These are phyloP conservation scores for Latrodectus elegans DNA, from an alignment of 2,888 invertebrate species.

Conservation along the genomic window DNA sequence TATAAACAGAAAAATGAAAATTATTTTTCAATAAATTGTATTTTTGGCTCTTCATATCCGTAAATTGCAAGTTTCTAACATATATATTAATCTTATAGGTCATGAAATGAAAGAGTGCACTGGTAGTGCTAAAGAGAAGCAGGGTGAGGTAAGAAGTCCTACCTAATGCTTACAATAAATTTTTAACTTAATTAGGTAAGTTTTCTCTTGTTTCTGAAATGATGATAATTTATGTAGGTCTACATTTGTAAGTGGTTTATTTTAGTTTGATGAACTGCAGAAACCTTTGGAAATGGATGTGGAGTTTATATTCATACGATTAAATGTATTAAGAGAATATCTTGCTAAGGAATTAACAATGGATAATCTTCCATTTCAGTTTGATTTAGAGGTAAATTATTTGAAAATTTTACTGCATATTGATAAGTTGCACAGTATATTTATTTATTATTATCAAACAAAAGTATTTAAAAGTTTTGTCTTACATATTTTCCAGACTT, in stretches of 20 bases:
- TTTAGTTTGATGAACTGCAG: conserved; percentile 78
- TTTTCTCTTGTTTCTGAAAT: no score
- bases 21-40: no score
- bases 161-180: no score
- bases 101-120: conserved; percentile 96
- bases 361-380: conserved; percentile 93
- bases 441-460: no score
- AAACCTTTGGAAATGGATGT: conserved; percentile 82
- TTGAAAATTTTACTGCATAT: background rate
- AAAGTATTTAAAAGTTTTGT: no score
- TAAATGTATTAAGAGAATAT: conserved; percentile 94
- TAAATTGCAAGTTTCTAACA: no score
- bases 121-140: conserved; percentile 81
- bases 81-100: conserved; percentile 77
- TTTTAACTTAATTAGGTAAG: no score
- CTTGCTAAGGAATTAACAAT: conserved; percentile 90
- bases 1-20: no score
- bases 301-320: conserved; percentile 89
- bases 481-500: no score
- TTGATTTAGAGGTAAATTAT: conserved; percentile 86
- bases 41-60: no score
- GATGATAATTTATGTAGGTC: no score
- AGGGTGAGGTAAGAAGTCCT: conserved; percentile 74
- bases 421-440: background rate
- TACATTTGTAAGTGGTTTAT: background rate